Evolutionary conservation across 2,113 vertebrate species (phyloP).

Genomic region (Sceloporus tristichus): DNA sequence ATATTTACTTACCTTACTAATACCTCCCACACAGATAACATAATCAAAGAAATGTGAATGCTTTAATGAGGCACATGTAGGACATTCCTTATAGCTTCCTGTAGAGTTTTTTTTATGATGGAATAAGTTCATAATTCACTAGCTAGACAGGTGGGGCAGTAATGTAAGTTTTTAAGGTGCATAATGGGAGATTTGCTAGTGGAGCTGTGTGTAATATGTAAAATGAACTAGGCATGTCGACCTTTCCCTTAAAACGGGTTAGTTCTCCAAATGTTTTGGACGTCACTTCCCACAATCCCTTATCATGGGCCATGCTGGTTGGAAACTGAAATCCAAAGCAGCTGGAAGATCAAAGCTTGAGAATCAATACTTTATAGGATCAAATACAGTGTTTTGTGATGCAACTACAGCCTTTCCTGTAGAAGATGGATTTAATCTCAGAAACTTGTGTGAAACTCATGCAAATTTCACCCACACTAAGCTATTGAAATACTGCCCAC

Average conservation of each 20-base stretch:
- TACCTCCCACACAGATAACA: conserved; percentile 15
- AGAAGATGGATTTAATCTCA: too few species aligned
- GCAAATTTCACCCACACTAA: too few species aligned
- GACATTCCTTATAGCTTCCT: conserved; percentile 9
- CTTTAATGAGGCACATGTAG: conserved; percentile 43
- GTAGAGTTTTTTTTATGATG: not conserved
- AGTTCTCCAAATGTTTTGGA: not conserved
- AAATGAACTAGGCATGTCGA: not conserved
- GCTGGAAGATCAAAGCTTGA: too few species aligned
- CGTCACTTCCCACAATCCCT: not conserved
- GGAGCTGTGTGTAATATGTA: not conserved
- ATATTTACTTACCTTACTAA: conserved; percentile 34
- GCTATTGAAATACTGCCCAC: not conserved
- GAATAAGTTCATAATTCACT: conserved; percentile 26
- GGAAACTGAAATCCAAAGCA: too few species aligned
- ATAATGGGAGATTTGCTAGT: not conserved
- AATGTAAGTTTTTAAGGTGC: not conserved
- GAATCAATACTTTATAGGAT: too few species aligned
- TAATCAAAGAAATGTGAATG: conserved; percentile 41
- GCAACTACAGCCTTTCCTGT: too few species aligned
- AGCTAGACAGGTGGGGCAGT: conserved; percentile 14
- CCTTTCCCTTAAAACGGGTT: not conserved
- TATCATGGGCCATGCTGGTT: too few species aligned
- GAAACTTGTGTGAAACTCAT: too few species aligned
- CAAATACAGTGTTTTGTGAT: too few species aligned